Evolutionary conservation across 2,797 vertebrate genomes (phyloP).

Genomic region (Urophycis tenuis): DNA sequence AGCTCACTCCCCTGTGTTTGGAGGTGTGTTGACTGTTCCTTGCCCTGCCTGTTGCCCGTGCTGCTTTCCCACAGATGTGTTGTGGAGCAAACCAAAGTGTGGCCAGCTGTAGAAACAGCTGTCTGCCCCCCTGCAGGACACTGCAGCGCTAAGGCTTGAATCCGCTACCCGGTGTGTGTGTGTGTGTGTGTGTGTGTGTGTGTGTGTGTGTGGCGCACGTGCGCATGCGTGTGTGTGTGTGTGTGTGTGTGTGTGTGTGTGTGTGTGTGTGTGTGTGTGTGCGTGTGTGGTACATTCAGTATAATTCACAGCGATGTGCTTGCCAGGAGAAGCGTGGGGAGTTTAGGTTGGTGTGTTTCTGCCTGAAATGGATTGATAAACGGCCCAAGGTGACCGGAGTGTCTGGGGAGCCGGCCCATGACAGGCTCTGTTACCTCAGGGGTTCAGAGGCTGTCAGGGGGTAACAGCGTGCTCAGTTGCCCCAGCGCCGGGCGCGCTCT

Average conservation of each 20-base stretch:
- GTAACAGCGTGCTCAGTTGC: slow-evolving; percentile 20
- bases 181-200: no score
- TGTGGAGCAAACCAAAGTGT: not conserved
- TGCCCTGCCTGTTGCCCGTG: no score
- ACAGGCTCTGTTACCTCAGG: not conserved
- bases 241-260: not conserved
- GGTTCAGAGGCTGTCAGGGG: slow-evolving; percentile 39
- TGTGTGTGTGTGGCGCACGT: no score
- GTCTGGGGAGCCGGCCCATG: not conserved
- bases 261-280: not conserved
- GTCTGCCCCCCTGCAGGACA: not conserved
- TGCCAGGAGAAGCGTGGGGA: not conserved
- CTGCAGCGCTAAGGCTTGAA: not conserved
- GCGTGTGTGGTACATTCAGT: not conserved
- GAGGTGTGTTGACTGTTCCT: no score
- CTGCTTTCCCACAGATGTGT: no score
- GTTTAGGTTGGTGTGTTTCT: not conserved
- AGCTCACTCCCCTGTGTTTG: not conserved
- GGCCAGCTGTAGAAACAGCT: not conserved
- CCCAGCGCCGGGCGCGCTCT: slow-evolving; percentile 3
- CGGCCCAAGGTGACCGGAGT: not conserved
- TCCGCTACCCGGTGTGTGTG: no score
- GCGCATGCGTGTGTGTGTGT: no score
- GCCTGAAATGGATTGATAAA: slow-evolving; percentile 4
- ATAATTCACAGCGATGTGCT: not conserved